phyloP scores from a whole-genome alignment of 92 coral and sea anemone species.

The Desmophyllum pertusum region DNA sequence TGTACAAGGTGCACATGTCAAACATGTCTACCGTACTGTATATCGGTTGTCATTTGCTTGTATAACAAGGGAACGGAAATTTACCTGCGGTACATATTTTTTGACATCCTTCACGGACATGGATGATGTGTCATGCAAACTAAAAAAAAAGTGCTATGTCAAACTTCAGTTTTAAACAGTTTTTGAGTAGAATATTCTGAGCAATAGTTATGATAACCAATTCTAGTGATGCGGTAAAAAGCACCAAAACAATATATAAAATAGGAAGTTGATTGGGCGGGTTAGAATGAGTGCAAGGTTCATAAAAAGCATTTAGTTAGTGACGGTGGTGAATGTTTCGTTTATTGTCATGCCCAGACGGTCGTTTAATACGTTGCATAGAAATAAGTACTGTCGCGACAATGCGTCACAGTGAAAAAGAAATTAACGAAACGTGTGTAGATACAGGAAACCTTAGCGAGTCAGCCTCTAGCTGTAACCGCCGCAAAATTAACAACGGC shows the following conservation, averaged over 20 bases:
- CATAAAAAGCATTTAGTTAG: background rate
- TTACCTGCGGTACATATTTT: too few species aligned
- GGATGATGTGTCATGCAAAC: background rate
- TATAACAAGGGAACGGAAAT: too few species aligned
- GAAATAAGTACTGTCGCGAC: conserved; percentile 4
- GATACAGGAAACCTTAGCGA: too few species aligned
- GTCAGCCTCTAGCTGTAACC: too few species aligned
- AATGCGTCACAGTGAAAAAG: too few species aligned
- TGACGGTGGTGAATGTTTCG: background rate
- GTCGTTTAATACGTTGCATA: background rate
- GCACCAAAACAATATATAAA: background rate
- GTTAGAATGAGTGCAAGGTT: background rate
- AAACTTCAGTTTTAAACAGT: background rate
- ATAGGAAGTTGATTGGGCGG: background rate
- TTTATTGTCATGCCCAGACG: background rate
- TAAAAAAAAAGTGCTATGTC: background rate
- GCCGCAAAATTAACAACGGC: too few species aligned
- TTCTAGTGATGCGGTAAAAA: background rate
- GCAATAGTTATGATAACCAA: background rate
- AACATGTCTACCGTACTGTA: too few species aligned
- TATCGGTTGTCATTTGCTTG: too few species aligned
- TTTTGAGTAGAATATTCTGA: background rate
- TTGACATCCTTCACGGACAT: too few species aligned
- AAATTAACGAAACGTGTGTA: background rate
- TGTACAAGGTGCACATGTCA: too few species aligned